Evolutionary conservation across 2,113 vertebrate genomes (phyloP).

Genomic region (Heloderma charlesbogerti): DNA sequence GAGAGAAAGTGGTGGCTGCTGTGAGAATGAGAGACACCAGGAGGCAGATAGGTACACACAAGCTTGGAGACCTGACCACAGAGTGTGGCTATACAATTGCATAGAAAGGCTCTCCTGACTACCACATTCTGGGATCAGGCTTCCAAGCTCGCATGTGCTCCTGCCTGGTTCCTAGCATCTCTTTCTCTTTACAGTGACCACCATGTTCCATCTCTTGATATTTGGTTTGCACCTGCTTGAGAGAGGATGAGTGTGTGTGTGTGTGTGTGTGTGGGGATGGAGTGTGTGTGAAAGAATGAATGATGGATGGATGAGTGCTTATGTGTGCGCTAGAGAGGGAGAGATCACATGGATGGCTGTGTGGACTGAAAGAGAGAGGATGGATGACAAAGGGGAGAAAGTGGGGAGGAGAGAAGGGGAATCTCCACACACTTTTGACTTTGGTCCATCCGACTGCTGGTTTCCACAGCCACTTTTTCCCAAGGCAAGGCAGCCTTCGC

Average conservation of each 20-base stretch:
- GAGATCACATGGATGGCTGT: too few species aligned
- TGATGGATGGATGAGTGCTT: background rate
- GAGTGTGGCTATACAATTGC: background rate
- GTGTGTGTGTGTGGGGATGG: background rate
- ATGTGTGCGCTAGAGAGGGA: too few species aligned
- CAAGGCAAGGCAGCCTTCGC: background rate
- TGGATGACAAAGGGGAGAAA: background rate
- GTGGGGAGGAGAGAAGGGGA: background rate
- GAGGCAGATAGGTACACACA: too few species aligned
- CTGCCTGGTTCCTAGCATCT: background rate
- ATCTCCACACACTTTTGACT: too few species aligned
- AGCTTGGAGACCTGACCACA: background rate
- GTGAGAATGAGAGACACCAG: background rate
- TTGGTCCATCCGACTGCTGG: background rate
- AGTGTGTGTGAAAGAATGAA: background rate
- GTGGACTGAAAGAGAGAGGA: too few species aligned
- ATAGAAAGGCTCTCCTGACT: background rate
- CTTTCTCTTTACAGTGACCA: background rate
- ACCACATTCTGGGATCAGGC: background rate
- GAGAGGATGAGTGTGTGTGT: background rate
- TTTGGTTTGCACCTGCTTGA: background rate
- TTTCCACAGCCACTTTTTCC: background rate
- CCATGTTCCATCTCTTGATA: background rate
- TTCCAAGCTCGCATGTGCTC: background rate
- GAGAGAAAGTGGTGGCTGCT: background rate